These are phyloP conservation scores for Brachylomia viminalis DNA, from an alignment of 2,888 invertebrate genomes.

Conservation along the genomic window DNA sequence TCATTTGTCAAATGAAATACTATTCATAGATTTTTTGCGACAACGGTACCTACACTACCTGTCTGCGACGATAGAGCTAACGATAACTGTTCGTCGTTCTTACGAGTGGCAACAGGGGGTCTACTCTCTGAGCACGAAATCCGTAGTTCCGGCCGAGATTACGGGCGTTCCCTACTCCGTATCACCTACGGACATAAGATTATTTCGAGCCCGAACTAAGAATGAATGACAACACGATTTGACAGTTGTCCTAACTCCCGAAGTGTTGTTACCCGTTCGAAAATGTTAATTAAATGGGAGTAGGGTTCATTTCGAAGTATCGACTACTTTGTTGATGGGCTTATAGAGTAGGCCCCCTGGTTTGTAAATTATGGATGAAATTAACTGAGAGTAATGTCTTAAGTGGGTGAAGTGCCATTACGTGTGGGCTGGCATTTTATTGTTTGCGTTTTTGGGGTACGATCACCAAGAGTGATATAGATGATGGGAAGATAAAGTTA, in stretches of 20 bases:
- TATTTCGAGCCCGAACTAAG: too few species aligned
- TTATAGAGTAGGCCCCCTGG: too few species aligned
- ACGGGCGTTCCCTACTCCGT: too few species aligned
- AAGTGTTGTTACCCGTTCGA: too few species aligned
- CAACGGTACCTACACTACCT: constrained; percentile 61
- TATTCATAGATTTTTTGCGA: constrained; percentile 45
- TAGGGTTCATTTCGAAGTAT: too few species aligned
- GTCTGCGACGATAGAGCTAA: constrained; percentile 24
- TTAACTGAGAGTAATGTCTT: constrained; percentile 17
- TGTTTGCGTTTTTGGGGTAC: background rate
- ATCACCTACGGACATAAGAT: too few species aligned
- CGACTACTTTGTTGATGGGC: too few species aligned
- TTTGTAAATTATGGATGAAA: constrained; percentile 26
- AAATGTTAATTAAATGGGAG: too few species aligned
- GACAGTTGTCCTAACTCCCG: too few species aligned
- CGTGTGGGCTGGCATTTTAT: constrained; percentile 4
- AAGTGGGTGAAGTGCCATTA: background rate
- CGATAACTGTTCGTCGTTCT: constrained; percentile 35
- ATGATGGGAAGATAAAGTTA: background rate
- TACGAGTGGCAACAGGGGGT: constrained; percentile 27
- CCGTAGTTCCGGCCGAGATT: too few species aligned
- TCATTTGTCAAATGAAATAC: constrained; percentile 38
- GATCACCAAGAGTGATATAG: background rate
- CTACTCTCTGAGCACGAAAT: too few species aligned
- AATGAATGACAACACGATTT: too few species aligned